phyloP scores from a whole-genome alignment of 1,140 invertebrate genomes.

The Matsumurasca onukii region DNA sequence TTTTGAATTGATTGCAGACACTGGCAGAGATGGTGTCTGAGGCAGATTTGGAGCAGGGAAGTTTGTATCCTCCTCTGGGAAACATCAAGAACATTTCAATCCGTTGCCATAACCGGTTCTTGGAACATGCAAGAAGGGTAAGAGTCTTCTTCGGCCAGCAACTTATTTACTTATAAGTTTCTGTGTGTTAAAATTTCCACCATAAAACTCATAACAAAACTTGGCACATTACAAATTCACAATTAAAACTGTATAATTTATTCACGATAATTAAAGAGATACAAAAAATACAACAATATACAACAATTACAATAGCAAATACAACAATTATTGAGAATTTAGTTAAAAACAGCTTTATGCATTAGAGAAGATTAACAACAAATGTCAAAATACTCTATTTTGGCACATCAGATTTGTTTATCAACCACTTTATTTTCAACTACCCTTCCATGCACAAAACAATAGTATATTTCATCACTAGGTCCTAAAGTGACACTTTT shows the following conservation, averaged over 20 bases:
- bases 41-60: conserved; percentile 80
- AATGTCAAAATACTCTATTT: too few species aligned
- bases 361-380: too few species aligned
- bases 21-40: conserved; percentile 82
- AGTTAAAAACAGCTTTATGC: too few species aligned
- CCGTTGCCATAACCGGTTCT: conserved; percentile 80
- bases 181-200: not conserved
- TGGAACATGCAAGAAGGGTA: conserved; percentile 79
- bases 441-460: too few species aligned
- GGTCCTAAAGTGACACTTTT: too few species aligned
- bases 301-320: not conserved
- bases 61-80: conserved; percentile 91
- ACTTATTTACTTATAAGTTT: too few species aligned
- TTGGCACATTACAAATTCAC: not conserved
- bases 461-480: too few species aligned
- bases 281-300: not conserved
- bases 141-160: not conserved
- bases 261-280: not conserved
- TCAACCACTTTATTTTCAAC: too few species aligned
- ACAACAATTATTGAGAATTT: not conserved
- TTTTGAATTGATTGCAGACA: conserved; percentile 40
- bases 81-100: conserved; percentile 87
- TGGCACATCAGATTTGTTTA: too few species aligned
- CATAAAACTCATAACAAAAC: not conserved
- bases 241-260: not conserved